Evolutionary conservation across 2,888 invertebrate genomes (phyloP), one percentile per base, ranked within the genome.

Genomic region (Thymelicus sylvestris): DNA sequence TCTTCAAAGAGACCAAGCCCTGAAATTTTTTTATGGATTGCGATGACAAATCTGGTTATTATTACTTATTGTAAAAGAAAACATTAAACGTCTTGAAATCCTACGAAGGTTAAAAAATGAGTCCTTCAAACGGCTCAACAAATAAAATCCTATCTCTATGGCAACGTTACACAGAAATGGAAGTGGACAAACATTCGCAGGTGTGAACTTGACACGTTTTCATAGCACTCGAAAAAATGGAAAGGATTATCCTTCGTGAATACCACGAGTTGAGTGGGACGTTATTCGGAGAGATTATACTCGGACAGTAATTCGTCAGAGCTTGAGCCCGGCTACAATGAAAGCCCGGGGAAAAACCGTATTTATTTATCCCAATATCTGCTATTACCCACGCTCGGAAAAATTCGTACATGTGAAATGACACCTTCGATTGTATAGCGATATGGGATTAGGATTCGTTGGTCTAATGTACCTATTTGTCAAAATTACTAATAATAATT

Each of bases 171-270:
- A 24, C 66, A 52, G 72, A 65, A 69, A 71, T 66, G 68, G 59
- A 66, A 73, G 66, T 67, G 72, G 71, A 67, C 73, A 75, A 74
- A 75, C 74, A 74, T 70, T 66, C 67, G 69, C 74, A 76, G 77
- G 72, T 75, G 77, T 73, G 74, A 75, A 74, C 72, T 74, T 77
- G 77, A 74, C 75, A 74, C 71, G 74, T 74, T 77, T 74, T 73
- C 73, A 68, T 71, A 73, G 74, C 72, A 67, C 73, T 72, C 73
- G 75, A 72, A 76, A 77, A 78, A 78, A 78, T 76, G 73, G 66
- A 74, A 73, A 55, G 75, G 76, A 77, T 77, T 76, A 77, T 75
- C 75, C 76, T 52, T 31, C 38, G 70, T 60, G 75, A 74, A 67
- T 70, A 73, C 68, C 59, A 55, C 59, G 73, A 64, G 74, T 73